Conservation (phyloP, 2,113 vertebrate species). For the Platycercus adscitus region DNA sequence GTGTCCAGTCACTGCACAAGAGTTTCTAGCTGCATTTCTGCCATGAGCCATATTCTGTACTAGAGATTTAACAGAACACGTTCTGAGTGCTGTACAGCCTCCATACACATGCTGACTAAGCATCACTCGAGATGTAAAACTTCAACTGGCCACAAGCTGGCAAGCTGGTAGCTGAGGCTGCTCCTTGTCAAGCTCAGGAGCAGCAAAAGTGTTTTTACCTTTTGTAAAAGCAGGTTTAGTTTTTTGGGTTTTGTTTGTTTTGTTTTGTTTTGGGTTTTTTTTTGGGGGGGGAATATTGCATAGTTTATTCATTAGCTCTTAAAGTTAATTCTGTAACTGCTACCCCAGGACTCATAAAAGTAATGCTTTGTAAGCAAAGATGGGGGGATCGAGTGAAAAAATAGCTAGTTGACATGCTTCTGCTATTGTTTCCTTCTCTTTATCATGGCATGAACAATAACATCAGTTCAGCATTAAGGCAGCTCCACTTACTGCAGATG, state of each 20-base stretch:
- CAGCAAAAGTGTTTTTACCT: not conserved
- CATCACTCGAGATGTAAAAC: not conserved
- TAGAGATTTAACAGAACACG: not conserved
- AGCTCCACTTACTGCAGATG: accelerated
- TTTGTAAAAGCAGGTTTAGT: not conserved
- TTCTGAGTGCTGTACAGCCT: accelerated
- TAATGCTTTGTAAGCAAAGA: not conserved
- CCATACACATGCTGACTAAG: accelerated
- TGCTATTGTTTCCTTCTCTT: not conserved
- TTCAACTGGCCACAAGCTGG: slow-evolving; percentile 15
- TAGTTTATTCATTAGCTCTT: not conserved
- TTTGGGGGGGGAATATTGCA: not conserved
- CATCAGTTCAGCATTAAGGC: not conserved
- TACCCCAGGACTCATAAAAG: not conserved
- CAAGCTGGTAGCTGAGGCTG: not conserved
- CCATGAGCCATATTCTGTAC: accelerated
- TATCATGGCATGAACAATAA: not conserved
- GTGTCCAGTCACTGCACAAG: not conserved
- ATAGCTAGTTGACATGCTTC: not conserved
- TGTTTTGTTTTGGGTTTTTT: not conserved
- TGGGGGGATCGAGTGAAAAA: not conserved
- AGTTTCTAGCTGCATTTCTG: not conserved
- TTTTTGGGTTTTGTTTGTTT: too few relatives aligned
- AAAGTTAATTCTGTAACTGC: not conserved
- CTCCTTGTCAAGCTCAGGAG: not conserved